Evolutionary conservation across 2,113 vertebrate species (phyloP), one percentile per base, ranked within the genome.

Genomic region (Rhinopithecus roxellana): DNA sequence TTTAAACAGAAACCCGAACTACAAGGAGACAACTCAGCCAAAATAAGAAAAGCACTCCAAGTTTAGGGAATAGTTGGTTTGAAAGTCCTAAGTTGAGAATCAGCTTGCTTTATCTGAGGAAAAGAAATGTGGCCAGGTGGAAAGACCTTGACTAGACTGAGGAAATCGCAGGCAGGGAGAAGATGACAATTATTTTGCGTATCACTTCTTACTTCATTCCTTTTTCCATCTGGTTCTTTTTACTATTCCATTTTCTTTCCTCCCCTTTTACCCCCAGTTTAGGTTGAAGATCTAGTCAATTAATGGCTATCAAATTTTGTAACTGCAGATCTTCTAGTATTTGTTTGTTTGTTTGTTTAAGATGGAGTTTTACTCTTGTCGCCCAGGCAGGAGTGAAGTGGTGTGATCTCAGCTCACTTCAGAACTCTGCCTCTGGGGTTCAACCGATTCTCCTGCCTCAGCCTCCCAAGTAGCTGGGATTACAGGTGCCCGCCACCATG

Each of bases 251-350:
- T 84, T 93, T 84, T 59, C 72, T 61, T 89, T 80, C 11, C 30
- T 27, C 0, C 20, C n/a, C 45, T 85, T 87, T 79, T 69, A 48
- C n/a, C 23, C 67, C 57, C 64, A 72, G 78, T 43, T 82, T 59
- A 87, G 82, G 82, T 89, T 83, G 83, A 96, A 92, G 40, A 83
- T 32, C 61, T 83, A 64, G 23, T 80, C 67, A 92, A 67, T 94
- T 75, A 90, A 93, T 6, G 9, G 74, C 57, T 64, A 69, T 93
- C 30, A 86, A 93, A 81, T 11, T 77, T 59, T 75, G 13, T 61
- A 90, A 64, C 45, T 90, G 70, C 17, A 80, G 72, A 61, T 12
- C 25, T 61, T 61, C 59, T 61, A 61, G 25, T 10, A 48, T 48
- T 48, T 69, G n/a, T 69, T 61, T 61, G 25, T 59, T 61, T 61